phyloP scores from a whole-genome alignment of 1,140 invertebrate species.

The Drosophila ficusphila region DNA sequence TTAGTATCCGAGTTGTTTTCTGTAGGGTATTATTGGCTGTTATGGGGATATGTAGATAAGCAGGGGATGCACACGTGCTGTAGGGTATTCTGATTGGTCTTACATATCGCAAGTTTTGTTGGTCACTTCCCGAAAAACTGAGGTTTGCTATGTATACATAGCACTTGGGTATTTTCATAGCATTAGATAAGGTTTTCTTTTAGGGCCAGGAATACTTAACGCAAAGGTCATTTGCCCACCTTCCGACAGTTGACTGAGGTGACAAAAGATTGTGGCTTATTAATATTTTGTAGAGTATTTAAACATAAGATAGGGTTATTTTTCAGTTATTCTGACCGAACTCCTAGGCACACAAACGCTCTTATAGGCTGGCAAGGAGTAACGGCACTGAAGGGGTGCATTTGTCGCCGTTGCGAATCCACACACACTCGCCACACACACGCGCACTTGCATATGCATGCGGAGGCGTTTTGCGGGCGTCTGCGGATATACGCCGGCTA shows the following conservation, averaged over 20 bases:
- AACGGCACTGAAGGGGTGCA: slow-evolving; percentile 34
- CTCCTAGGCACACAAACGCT: background rate
- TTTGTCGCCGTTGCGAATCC: slow-evolving; percentile 28
- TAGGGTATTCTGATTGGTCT: no score
- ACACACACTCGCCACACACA: background rate
- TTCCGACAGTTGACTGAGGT: background rate
- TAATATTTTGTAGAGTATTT: slow-evolving; percentile 6
- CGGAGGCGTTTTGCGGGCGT: slow-evolving; percentile 20
- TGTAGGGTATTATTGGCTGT: background rate
- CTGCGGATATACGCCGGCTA: slow-evolving; percentile 26
- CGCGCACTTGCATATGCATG: background rate
- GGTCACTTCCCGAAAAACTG: no score
- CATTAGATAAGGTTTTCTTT: no score
- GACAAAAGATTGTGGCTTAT: no score
- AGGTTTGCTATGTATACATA: no score
- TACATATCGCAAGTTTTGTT: no score
- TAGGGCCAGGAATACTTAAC: no score
- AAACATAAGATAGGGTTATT: slow-evolving; percentile 18
- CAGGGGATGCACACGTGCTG: slow-evolving; percentile 24
- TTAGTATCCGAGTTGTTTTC: background rate
- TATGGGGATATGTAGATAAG: no score
- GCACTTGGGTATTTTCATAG: no score
- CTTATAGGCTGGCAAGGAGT: slow-evolving; percentile 17
- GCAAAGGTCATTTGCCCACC: no score
- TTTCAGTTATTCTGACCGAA: slow-evolving; percentile 1